Conservation (phyloP, 2,797 vertebrate species). For the Chloroceryle inda region DNA sequence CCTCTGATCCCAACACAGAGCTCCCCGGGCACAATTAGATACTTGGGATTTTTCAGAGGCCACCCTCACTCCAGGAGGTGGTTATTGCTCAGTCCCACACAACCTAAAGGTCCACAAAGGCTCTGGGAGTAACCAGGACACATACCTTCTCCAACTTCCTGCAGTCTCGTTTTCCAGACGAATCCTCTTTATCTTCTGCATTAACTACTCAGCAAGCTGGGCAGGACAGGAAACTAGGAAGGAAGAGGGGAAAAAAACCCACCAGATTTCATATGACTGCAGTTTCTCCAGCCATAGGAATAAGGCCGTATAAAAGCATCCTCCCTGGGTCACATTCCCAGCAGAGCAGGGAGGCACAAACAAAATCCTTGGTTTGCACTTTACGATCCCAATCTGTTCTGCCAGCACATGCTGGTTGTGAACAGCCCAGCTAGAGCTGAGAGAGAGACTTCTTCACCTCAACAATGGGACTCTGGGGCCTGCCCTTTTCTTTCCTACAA, state of each 20-base stretch:
- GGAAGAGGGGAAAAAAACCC: neutral
- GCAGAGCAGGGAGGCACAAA: accelerated
- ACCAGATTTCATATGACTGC: neutral
- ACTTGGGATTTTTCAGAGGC: neutral
- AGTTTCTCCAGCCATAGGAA: neutral
- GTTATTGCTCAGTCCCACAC: neutral
- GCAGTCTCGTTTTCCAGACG: slow-evolving; percentile 92
- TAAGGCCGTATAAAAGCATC: neutral
- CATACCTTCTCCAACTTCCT: slow-evolving; percentile 93
- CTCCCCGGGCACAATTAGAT: neutral
- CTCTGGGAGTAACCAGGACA: neutral
- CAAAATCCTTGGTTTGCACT: neutral
- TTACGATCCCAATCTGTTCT: neutral
- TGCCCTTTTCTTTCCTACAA: neutral
- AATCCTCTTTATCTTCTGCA: slow-evolving; percentile 97
- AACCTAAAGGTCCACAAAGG: neutral
- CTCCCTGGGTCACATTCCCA: neutral
- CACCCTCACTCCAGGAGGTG: neutral
- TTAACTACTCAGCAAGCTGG: slow-evolving; percentile 88
- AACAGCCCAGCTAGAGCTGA: neutral
- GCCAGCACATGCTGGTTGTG: neutral
- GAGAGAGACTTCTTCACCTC: neutral
- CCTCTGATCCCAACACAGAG: neutral
- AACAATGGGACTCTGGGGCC: neutral
- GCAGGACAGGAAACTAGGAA: slow-evolving; percentile 84